A percentile compares a stretch with the other conserved stretches of the same genome.
Conservation (phyloP, 2,888 invertebrate species). For the Cynaeus angustus region DNA sequence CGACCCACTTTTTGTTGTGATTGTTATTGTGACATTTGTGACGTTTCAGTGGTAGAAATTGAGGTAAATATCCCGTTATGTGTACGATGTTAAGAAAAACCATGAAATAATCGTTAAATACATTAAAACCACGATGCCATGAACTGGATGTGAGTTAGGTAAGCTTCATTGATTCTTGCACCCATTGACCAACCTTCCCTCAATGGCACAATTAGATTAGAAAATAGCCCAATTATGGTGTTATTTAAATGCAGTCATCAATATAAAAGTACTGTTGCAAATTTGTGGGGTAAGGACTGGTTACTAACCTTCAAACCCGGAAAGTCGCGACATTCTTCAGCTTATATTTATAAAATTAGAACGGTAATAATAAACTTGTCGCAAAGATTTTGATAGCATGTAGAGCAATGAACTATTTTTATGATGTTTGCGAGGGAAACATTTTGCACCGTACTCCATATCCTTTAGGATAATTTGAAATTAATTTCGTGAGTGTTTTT, state of each 20-base stretch:
- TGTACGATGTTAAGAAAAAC: conserved; percentile 23
- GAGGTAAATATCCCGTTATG: conserved; percentile 40
- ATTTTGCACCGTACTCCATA: no score
- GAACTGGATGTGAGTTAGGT: conserved; percentile 18
- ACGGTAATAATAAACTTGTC: conserved; percentile 29
- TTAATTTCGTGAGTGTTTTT: neutral
- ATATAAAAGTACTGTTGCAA: neutral
- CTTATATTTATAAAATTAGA: conserved; percentile 23
- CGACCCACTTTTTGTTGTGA: conserved; percentile 40
- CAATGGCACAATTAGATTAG: conserved; percentile 30
- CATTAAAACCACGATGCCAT: conserved; percentile 18
- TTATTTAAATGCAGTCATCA: conserved; percentile 8
- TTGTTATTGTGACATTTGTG: conserved; percentile 42
- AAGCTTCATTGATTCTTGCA: conserved; percentile 3
- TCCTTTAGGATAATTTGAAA: neutral
- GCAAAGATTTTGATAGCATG: no score
- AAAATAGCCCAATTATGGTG: conserved; percentile 27
- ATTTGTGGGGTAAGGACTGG: neutral
- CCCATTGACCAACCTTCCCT: neutral
- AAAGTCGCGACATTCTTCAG: conserved; percentile 21
- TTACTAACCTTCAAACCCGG: neutral
- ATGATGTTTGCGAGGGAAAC: neutral
- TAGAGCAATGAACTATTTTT: conserved; percentile 11
- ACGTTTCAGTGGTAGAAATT: conserved; percentile 36
- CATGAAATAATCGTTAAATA: conserved; percentile 6